phyloP scores from a whole-genome alignment of 2,888 invertebrate genomes.

The Bembecia ichneumoniformis region DNA sequence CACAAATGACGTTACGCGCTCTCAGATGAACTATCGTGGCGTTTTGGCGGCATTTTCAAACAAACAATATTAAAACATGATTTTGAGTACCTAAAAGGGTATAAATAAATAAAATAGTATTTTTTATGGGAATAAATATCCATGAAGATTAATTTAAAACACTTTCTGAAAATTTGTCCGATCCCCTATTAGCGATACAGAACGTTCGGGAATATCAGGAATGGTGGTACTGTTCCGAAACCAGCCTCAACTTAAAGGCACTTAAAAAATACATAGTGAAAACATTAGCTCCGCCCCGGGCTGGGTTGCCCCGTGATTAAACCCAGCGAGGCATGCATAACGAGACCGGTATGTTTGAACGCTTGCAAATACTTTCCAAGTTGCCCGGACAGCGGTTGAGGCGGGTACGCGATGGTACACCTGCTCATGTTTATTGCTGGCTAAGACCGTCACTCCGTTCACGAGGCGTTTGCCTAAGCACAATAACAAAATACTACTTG shows the following conservation, averaged over 20 bases:
- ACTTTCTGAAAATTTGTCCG: too few relatives aligned
- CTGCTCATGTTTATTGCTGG: conserved; percentile 56
- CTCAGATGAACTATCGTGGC: too few relatives aligned
- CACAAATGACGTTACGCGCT: too few relatives aligned
- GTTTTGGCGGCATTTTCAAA: too few relatives aligned
- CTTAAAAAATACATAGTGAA: conserved; percentile 69
- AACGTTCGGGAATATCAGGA: conserved; percentile 17
- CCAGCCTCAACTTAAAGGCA: conserved; percentile 28
- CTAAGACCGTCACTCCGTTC: conserved; percentile 29
- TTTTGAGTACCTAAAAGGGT: too few relatives aligned
- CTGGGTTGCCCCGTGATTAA: conserved; percentile 61
- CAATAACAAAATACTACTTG: conserved; percentile 24
- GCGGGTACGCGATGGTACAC: conserved; percentile 36
- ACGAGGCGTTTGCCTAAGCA: conserved; percentile 56
- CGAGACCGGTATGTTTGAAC: conserved; percentile 65
- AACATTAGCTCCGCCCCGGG: conserved; percentile 58
- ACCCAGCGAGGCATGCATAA: conserved; percentile 67
- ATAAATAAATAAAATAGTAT: too few relatives aligned
- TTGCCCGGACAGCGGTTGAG: conserved; percentile 46
- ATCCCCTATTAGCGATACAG: conserved; percentile 25
- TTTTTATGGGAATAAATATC: too few relatives aligned
- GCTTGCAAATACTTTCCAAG: conserved; percentile 58
- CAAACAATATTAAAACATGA: too few relatives aligned
- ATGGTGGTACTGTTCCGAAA: conserved; percentile 8
- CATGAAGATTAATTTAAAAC: too few relatives aligned